Conservation (phyloP, 2,888 invertebrate species). For the Ochropleura plecta region DNA sequence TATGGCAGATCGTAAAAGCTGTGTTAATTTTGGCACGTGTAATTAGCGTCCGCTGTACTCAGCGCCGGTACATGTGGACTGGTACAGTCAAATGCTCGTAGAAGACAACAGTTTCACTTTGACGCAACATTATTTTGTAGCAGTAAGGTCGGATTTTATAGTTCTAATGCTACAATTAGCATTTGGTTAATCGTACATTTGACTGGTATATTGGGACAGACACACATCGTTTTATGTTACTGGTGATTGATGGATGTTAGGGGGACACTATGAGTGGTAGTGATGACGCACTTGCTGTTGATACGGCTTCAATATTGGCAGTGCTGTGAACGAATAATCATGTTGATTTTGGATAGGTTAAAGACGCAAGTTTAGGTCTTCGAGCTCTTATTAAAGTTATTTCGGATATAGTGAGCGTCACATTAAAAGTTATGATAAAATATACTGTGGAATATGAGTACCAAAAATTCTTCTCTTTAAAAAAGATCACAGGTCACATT, state of each 20-base stretch:
- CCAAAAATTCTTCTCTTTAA: not conserved
- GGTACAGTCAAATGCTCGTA: conserved; percentile 16
- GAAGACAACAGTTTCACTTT: not conserved
- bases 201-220: conserved; percentile 39
- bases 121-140: not conserved
- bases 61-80: conserved; percentile 35
- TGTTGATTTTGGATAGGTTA: conserved; percentile 19
- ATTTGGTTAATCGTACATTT: not conserved
- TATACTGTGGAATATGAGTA: not conserved
- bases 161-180: not conserved
- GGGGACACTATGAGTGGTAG: conserved; percentile 2
- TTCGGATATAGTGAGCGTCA: not conserved
- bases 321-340: not conserved
- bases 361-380: not conserved
- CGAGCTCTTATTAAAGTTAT: not conserved
- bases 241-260: conserved; percentile 40
- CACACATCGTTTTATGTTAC: conserved; percentile 42
- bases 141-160: not conserved
- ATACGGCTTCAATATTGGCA: not conserved
- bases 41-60: conserved; percentile 42
- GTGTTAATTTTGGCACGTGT: conserved; percentile 48
- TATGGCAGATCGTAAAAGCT: conserved; percentile 38
- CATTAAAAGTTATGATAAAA: not conserved
- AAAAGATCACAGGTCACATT: not conserved
- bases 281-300: conserved; percentile 26